Conservation (phyloP, 2,113 vertebrate species). For the Ophthalmotilapia sp. region DNA sequence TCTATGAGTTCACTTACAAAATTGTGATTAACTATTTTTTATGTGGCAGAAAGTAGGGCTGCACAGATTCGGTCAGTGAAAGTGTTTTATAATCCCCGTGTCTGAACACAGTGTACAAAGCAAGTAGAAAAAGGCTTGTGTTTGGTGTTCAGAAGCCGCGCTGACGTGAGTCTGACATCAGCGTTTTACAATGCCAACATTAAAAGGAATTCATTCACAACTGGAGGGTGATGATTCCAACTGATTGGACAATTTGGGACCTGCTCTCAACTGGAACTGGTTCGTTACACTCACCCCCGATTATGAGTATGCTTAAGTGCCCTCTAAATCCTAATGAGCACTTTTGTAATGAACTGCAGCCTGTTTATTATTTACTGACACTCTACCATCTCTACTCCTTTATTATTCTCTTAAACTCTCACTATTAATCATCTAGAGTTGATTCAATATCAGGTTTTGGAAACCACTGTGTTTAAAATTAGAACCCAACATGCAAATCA, state of each 20-base stretch:
- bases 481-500: neutral
- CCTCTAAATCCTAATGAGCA: neutral
- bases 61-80: neutral
- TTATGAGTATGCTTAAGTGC: neutral
- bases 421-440: neutral
- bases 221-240: neutral
- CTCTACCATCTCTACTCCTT: neutral
- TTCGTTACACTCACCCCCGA: neutral
- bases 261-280: neutral
- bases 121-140: neutral
- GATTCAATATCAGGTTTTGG: neutral
- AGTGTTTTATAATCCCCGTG: neutral
- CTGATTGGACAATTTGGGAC: neutral
- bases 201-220: neutral
- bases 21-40: neutral
- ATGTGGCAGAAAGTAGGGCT: neutral
- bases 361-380: neutral
- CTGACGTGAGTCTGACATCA: neutral
- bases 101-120: neutral
- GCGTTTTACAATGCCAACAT: neutral
- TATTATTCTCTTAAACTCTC: neutral
- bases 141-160: neutral
- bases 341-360: neutral
- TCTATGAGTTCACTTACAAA: neutral
- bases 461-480: neutral